These are phyloP conservation scores for Rhincodon typus DNA, from an alignment of 2,797 vertebrate species.

Conservation along the genomic window DNA sequence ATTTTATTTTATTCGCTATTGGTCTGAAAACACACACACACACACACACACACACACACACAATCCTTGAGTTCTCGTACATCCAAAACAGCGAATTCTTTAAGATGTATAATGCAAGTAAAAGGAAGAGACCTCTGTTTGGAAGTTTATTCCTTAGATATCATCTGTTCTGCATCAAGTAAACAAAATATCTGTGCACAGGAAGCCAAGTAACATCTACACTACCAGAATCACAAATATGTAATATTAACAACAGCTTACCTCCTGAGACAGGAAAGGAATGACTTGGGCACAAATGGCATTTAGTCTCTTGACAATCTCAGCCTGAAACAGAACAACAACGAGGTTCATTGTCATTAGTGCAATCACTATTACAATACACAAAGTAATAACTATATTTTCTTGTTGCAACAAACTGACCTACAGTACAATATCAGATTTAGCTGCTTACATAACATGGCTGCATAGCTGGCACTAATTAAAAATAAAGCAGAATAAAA, in stretches of 20 bases:
- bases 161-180: background rate
- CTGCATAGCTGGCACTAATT: background rate
- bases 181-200: background rate
- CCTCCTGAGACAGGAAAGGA: slow-evolving; percentile 98
- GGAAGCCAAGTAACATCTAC: background rate
- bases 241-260: slow-evolving; percentile 53
- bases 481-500: background rate
- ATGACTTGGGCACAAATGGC: slow-evolving; percentile 99
- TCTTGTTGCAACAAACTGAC: background rate
- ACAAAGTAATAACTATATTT: background rate
- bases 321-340: slow-evolving; percentile 72
- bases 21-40: background rate
- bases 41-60: background rate
- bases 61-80: background rate
- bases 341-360: background rate
- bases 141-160: background rate
- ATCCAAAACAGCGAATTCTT: background rate
- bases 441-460: background rate
- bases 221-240: background rate
- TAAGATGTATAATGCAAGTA: background rate
- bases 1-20: background rate
- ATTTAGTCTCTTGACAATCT: slow-evolving; percentile 97
- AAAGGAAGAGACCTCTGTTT: background rate
- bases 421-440: background rate
- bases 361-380: background rate